Percentiles rank a stretch among this genome's conserved stretches.
Conservation (phyloP, 2,113 vertebrate species). For the Helogale parvula region DNA sequence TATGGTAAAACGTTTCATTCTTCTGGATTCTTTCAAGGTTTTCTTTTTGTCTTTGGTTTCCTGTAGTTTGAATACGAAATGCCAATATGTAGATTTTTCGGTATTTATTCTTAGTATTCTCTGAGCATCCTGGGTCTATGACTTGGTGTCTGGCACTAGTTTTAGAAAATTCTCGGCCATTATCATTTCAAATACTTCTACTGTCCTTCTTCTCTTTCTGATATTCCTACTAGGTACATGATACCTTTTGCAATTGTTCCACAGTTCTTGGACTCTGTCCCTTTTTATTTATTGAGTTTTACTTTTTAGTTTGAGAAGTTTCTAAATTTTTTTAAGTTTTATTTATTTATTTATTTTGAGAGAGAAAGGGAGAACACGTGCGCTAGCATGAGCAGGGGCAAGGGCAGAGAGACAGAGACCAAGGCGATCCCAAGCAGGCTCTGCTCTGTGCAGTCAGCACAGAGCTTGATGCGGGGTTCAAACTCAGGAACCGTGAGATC, state of each 20-base stretch:
- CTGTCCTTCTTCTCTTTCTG: background rate
- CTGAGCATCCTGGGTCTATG: background rate
- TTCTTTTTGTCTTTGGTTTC: background rate
- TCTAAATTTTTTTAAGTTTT: background rate
- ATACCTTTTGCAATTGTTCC: background rate
- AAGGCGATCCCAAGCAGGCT: too few species aligned
- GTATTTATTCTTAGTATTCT: background rate
- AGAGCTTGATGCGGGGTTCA: too few species aligned
- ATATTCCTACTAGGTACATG: background rate
- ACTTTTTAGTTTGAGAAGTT: background rate
- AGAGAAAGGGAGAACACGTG: too few species aligned
- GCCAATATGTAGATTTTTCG: background rate
- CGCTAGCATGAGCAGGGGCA: too few species aligned
- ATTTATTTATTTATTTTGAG: too few species aligned
- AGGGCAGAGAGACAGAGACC: too few species aligned
- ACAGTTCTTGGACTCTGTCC: background rate
- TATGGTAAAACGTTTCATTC: background rate
- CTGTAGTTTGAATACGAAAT: background rate
- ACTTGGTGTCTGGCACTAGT: background rate
- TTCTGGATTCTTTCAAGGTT: background rate
- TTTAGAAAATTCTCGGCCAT: background rate
- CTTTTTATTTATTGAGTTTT: background rate
- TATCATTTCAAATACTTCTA: background rate
- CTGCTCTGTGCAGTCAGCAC: too few species aligned
- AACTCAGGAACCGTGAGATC: too few species aligned